These are phyloP conservation scores for Rhyacophila evoluta DNA, from an alignment of 2,888 invertebrate species.

Conservation along the genomic window DNA sequence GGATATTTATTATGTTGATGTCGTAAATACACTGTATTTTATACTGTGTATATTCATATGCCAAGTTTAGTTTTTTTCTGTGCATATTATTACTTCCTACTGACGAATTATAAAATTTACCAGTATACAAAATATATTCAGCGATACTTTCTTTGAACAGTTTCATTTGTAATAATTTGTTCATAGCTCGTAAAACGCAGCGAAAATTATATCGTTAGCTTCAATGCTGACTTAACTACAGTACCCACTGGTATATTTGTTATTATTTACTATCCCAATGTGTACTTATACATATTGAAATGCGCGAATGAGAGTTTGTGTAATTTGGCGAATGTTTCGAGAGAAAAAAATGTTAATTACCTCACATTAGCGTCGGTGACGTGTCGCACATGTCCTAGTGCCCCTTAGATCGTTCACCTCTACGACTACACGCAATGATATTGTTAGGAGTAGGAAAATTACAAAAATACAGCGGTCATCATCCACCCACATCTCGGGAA, in stretches of 20 bases:
- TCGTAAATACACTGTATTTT: too few relatives aligned
- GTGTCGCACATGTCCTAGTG: background rate
- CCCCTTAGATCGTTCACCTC: conserved; percentile 23
- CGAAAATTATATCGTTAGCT: too few relatives aligned
- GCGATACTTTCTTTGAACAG: too few relatives aligned
- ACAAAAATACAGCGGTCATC: background rate
- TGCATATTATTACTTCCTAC: too few relatives aligned
- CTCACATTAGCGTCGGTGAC: conserved; percentile 19
- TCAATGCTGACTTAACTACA: too few relatives aligned
- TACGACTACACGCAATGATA: background rate
- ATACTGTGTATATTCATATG: too few relatives aligned
- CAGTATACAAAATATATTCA: too few relatives aligned
- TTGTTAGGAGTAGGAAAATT: conserved; percentile 9
- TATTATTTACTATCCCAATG: background rate
- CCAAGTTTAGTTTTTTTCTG: too few relatives aligned
- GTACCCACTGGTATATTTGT: background rate
- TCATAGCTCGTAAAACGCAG: too few relatives aligned
- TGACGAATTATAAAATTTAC: too few relatives aligned
- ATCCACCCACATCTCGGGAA: background rate
- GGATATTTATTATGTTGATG: too few relatives aligned
- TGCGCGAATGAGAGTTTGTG: background rate
- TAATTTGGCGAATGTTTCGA: background rate
- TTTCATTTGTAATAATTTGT: too few relatives aligned
- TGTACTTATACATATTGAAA: background rate
- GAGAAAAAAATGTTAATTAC: conserved; percentile 6